Evolutionary conservation across 2,797 vertebrate genomes (phyloP), one percentile per base, ranked within the genome.

Genomic region (Enteromius anoplus): DNA sequence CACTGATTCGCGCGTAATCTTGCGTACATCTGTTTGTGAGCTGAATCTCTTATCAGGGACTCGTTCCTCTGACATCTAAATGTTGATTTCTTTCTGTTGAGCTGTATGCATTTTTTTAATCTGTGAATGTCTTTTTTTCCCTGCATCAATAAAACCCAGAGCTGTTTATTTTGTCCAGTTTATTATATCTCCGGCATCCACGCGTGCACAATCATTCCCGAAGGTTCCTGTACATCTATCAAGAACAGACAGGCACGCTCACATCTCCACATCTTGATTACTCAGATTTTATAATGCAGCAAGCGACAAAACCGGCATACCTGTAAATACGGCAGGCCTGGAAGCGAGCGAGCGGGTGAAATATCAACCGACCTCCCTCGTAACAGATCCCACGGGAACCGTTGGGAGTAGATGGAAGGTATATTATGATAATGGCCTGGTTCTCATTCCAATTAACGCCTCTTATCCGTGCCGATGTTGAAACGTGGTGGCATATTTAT

Each of bases 341-440:
- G 71, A 40, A 76, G 34, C 1, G 62, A 42, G 72, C 47, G 55
- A 49, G 47, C 60, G 4, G 62, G 72, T 82, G 64, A 64, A 37
- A 51, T 47, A 82, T 75, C 71, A 82, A 40, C 17, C 47, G 6
- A 68, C 47, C 80, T 66, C 62, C 37, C 1, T 40, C 70, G 9
- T 70, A 65, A 76, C 49, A 53, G 71, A 66, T 76, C 82, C 68
- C 73, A 37, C 1, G 55, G 79, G 78, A 86, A 80, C 51, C 19
- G 14, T 69, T 53, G 76, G 21, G 32, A 71, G 53, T 80, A 29
- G 71, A 83, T 65, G 49, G 81, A 58, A 69, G 55, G 81, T 75
- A 53, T 86, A 76, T 86, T 86, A 86, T 83, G 71, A 83, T 86
- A 86, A 86, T 72, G 78, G 71, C n/a, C 78, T 32, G 47, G 40